Base-by-base conservation (phyloP, 2,797 vertebrate species). In the Sphaeramia orbicularis region DNA sequence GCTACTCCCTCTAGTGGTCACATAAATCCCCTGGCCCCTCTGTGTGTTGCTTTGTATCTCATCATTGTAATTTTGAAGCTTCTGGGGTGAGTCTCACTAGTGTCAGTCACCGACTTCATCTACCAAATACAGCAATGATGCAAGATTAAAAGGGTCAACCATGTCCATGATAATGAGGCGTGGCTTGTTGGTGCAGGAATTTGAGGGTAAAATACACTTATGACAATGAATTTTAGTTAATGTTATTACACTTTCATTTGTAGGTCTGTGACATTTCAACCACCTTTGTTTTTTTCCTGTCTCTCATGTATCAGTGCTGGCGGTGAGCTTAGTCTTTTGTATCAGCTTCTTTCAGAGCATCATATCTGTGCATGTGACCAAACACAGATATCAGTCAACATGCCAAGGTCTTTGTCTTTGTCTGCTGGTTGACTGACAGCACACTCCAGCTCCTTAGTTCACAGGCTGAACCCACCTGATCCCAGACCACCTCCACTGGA, bases 111-210 rank as follows among this genome's bases (percentile, higher is more conserved):
- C 53, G 57, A 70, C 61, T 76, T 71, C 27, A 19, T n/a, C 19
- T 16, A 47, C 59, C 49, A 59, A 37, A 48, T 56, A 59, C 43
- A 78, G 51, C 49, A 64, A 45, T 48, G 58, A 84, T 67, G 51
- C 64, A 51, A 53, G 38, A 74, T 78, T 51, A 67, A 65, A 74
- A 64, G 77, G 50, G 52, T 74, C 18, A 74, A 75, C 36, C 37
- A 55, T 69, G 69, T 78, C 41, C 50, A 83, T 69, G 37, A 63
- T 60, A 78, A 70, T 60, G 40, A 45, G 35, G 3, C 21, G 47
- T 61, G 62, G 24, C 6, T 6, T 27, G 32, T 37, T 48, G 65
- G 37, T 50, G 57, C 54, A 58, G 73, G 49, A 62, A 21, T 49
- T 55, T 42, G 16, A 18, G 45, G 48, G 60, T 6, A 27, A 27